Conservation (phyloP, 2,113 vertebrate species). For the Hippocampus barbouri region DNA sequence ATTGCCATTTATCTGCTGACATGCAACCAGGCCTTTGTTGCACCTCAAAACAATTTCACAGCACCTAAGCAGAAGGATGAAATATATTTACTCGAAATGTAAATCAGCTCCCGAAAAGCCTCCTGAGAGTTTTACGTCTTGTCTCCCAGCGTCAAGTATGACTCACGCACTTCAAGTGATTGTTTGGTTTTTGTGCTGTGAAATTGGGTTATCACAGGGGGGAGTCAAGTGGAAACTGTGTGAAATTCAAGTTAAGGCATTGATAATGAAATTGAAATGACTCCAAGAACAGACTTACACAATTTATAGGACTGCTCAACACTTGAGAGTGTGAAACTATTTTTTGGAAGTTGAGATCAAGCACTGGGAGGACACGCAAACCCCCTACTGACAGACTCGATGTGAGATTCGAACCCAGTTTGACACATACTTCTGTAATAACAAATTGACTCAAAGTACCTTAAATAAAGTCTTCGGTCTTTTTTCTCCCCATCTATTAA, state of each 20-base stretch:
- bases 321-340: background rate
- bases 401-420: no score
- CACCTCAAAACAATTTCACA: constrained; percentile 41
- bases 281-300: background rate
- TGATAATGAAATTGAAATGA: background rate
- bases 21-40: constrained; percentile 31
- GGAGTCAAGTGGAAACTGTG: constrained; percentile 29
- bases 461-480: no score
- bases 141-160: constrained; percentile 23
- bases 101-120: constrained; percentile 48
- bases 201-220: constrained; percentile 28
- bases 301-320: background rate
- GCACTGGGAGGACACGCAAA: background rate
- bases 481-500: no score
- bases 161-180: constrained; percentile 27
- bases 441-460: background rate
- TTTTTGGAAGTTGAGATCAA: background rate
- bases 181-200: constrained; percentile 34
- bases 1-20: constrained; percentile 26
- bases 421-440: no score
- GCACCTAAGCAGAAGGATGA: constrained; percentile 13
- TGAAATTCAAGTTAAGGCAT: constrained; percentile 13
- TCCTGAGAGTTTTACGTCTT: constrained; percentile 33
- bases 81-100: constrained; percentile 46
- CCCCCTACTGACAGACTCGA: no score